Evolutionary conservation across 2,797 vertebrate species (phyloP), one percentile per base, ranked within the genome.

Genomic region (Chaetophractus vellerosus): DNA sequence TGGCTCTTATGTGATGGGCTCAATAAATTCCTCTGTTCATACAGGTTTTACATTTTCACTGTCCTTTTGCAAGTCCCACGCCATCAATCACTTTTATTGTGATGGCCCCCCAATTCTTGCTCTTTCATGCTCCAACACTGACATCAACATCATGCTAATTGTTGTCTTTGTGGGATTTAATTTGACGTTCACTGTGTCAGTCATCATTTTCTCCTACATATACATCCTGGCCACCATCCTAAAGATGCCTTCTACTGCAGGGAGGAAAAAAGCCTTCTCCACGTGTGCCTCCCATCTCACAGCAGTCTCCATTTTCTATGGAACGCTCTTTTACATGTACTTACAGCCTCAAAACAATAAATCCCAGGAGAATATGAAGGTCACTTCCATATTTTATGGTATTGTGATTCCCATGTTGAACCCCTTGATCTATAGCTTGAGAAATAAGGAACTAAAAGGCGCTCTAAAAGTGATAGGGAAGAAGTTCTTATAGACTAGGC

Each of bases 371-470:
- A 94, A 84, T 50, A 96, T 84, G 93, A 95, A 97, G 85, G 82
- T 95, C 8, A 82, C 76, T 33, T 96, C 93, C 4, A 26, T 90
- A 10, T 96, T 95, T 89, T 96, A 96, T 33, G 86, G 89, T 24
- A 92, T 92, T 45, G 50, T 96, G 19, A 96, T 96, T 68, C 96
- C 95, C 4, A 88, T 94, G 92, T 79, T 96, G 76, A 97, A 97
- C 31, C 88, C 95, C 41, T 55, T 95, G n/a, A 90, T 95, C 72
- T 97, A 95, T 0, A 93, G 96, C 33, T 84, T 97, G 45, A 97
- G 92, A 72, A 97, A 97, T 41, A 94, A 96, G 11, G 90, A 96
- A 4, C 92, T 95, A 3, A 96, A 97, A 64, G 91, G 96, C 80
- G 48, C 48, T 50, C 8, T 80, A n/a, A 38, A 61, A 80, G 9